phyloP scores from a whole-genome alignment of 1,140 invertebrate genomes.

The Carposina sasakii region DNA sequence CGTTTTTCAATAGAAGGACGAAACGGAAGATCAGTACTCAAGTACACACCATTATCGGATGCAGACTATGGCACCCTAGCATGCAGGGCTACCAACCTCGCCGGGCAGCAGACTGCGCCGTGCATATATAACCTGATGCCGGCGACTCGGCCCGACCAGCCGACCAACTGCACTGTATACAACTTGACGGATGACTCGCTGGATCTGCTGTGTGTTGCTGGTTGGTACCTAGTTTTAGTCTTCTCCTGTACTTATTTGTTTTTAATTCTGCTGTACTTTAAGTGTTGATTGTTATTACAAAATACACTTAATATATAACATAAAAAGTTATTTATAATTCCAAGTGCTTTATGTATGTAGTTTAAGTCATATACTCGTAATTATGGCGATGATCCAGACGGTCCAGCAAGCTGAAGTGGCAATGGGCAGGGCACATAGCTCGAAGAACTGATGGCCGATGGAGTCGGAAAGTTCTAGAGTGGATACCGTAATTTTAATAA shows the following conservation, averaged over 20 bases:
- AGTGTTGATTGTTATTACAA: slow-evolving; percentile 1
- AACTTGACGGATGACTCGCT: slow-evolving; percentile 85
- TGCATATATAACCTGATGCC: slow-evolving; percentile 82
- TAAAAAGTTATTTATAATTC: too few relatives aligned
- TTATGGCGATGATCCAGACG: too few relatives aligned
- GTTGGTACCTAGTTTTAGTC: too few relatives aligned
- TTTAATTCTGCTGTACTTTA: slow-evolving; percentile 6
- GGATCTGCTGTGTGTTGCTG: slow-evolving; percentile 70
- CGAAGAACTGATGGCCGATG: too few relatives aligned
- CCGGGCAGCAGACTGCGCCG: slow-evolving; percentile 78
- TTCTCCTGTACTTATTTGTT: too few relatives aligned
- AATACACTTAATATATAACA: too few relatives aligned
- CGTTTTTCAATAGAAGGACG: slow-evolving; percentile 75
- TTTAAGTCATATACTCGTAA: too few relatives aligned
- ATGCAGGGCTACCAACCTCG: slow-evolving; percentile 79
- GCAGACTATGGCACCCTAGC: slow-evolving; percentile 81
- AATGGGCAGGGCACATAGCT: too few relatives aligned
- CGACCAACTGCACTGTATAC: slow-evolving; percentile 85
- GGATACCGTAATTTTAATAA: too few relatives aligned
- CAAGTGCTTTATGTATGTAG: too few relatives aligned
- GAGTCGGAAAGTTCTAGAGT: too few relatives aligned
- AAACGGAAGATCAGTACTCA: slow-evolving; percentile 80
- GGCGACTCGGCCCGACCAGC: slow-evolving; percentile 83
- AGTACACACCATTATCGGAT: slow-evolving; percentile 85
- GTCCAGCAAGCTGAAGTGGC: too few relatives aligned